phyloP scores from a whole-genome alignment of 2,797 vertebrate genomes.

The Aldrovandia affinis region DNA sequence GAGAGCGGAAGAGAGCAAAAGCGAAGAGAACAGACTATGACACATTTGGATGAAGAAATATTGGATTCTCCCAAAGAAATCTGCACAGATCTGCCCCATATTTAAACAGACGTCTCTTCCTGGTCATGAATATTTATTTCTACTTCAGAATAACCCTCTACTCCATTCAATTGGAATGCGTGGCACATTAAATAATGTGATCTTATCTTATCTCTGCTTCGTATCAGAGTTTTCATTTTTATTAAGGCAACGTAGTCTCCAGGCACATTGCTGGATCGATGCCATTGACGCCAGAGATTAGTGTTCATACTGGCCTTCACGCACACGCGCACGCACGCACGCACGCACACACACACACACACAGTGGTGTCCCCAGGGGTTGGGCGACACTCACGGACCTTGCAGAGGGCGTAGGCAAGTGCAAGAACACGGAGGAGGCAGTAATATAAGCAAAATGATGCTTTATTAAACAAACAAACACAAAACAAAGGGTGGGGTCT shows the following conservation, averaged over 20 bases:
- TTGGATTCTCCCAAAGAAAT: background rate
- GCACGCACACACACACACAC: background rate
- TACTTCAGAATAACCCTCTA: constrained; percentile 13
- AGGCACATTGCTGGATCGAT: constrained; percentile 37
- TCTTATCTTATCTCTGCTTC: constrained; percentile 29
- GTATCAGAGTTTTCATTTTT: background rate
- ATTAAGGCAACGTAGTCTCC: constrained; percentile 17
- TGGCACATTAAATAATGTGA: constrained; percentile 27
- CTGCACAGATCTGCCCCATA: background rate
- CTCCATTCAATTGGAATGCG: background rate
- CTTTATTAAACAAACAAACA: too few relatives aligned
- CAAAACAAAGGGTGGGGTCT: too few relatives aligned
- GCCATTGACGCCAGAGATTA: constrained; percentile 32
- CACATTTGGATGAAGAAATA: constrained; percentile 4
- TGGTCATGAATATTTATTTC: constrained; percentile 32
- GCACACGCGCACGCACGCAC: background rate
- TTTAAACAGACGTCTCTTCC: constrained; percentile 18
- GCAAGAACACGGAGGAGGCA: too few relatives aligned
- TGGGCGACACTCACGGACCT: too few relatives aligned
- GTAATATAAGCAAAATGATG: too few relatives aligned
- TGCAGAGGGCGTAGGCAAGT: too few relatives aligned
- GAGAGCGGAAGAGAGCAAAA: background rate
- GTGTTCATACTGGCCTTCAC: constrained; percentile 5
- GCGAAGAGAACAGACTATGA: background rate
- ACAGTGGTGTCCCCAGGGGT: background rate